Conservation (phyloP, 2,113 vertebrate species). For the Boulengerochromis microlepis region DNA sequence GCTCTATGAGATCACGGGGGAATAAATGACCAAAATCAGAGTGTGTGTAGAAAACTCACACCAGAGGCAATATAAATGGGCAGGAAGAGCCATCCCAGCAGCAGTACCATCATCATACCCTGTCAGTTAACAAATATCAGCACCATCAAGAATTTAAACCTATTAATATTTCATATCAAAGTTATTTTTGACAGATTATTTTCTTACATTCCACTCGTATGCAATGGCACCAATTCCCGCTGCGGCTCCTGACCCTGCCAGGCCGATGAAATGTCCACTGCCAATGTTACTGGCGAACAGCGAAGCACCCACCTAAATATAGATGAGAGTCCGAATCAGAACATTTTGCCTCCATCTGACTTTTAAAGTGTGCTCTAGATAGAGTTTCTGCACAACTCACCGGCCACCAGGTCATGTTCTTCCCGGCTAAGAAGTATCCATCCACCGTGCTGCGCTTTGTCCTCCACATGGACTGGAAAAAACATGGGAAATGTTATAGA, state of each 20-base stretch:
- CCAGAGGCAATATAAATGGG: conserved; percentile 91
- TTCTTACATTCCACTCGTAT: conserved; percentile 89
- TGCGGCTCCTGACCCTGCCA: conserved; percentile 91
- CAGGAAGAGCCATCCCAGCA: conserved; percentile 91
- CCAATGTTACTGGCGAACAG: conserved; percentile 97
- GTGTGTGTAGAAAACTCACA: conserved; percentile 64
- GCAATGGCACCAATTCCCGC: conserved; percentile 81
- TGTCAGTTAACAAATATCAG: conserved; percentile 35
- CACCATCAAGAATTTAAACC: background rate
- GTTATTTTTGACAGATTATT: background rate
- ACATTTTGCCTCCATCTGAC: background rate
- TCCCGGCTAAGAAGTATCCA: conserved; percentile 95
- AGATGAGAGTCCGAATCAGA: background rate
- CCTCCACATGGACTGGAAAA: conserved; percentile 85
- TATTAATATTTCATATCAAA: background rate
- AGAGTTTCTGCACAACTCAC: conserved; percentile 70
- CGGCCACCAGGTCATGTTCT: conserved; percentile 95
- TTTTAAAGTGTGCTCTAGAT: background rate
- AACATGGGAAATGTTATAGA: background rate
- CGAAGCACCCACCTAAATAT: conserved; percentile 84
- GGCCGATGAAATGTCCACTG: conserved; percentile 92
- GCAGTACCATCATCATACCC: conserved; percentile 87
- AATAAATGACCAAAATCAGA: background rate
- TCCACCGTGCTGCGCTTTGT: conserved; percentile 90
- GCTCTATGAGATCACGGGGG: background rate